phyloP scores from a whole-genome alignment of 2,113 vertebrate species.

The Oophaga pumilio region DNA sequence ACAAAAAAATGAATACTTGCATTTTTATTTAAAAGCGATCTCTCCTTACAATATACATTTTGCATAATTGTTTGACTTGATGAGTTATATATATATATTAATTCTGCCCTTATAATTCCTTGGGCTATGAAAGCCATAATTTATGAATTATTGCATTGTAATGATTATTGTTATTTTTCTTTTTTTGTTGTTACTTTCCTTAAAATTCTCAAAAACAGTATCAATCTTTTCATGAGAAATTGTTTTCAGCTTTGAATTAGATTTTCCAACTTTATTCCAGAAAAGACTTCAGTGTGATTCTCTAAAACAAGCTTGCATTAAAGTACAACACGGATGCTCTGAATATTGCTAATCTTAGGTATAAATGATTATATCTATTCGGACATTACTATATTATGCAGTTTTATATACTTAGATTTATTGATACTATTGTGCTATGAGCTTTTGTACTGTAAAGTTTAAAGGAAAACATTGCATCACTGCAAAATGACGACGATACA shows the following conservation, averaged over 20 bases:
- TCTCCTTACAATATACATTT: background rate
- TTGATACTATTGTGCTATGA: constrained; percentile 25
- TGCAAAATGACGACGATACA: constrained; percentile 3
- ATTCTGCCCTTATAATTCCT: constrained; percentile 8
- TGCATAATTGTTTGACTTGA: background rate
- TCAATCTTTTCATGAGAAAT: background rate
- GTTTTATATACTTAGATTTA: constrained; percentile 18
- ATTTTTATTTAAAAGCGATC: background rate
- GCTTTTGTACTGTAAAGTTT: constrained; percentile 22
- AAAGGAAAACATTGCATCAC: background rate
- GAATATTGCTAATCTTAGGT: constrained; percentile 11
- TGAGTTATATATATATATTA: constrained; percentile 23
- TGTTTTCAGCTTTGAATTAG: background rate
- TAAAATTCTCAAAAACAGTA: background rate
- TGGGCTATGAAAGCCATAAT: constrained; percentile 32
- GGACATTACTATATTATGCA: constrained; percentile 23
- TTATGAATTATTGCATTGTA: background rate
- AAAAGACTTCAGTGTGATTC: background rate
- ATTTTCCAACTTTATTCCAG: background rate
- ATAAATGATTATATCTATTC: constrained; percentile 23
- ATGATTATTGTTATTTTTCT: background rate
- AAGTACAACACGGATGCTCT: background rate
- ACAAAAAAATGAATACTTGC: background rate
- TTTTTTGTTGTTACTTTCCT: background rate
- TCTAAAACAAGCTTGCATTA: background rate